Conservation (phyloP, 2,797 vertebrate genomes). For the Denticeps clupeoides region DNA sequence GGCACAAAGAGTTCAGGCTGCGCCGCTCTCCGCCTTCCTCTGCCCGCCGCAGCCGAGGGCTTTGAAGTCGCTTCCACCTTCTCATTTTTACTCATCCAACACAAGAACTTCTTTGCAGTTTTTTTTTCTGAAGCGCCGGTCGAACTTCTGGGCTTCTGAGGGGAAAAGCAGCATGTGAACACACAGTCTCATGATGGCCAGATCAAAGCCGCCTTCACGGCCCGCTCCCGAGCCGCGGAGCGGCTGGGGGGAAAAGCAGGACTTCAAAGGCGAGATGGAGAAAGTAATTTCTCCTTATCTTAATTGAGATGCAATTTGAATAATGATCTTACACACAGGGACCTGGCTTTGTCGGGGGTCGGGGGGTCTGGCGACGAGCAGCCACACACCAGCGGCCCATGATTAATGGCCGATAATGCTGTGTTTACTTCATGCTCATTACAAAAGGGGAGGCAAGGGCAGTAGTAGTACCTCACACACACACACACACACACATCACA, state of each 20-base stretch:
- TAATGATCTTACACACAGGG: slow-evolving; percentile 71
- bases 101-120: slow-evolving; percentile 28
- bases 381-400: slow-evolving; percentile 44
- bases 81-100: slow-evolving; percentile 10
- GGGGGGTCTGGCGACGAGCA: no score
- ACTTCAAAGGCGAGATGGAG: slow-evolving; percentile 66
- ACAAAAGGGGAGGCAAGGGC: slow-evolving; percentile 39
- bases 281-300: slow-evolving; percentile 74
- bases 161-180: no score
- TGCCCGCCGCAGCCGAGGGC: no score
- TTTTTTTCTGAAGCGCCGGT: no score
- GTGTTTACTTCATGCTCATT: slow-evolving; percentile 61
- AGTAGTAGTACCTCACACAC: slow-evolving; percentile 46
- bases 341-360: slow-evolving; percentile 36
- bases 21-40: slow-evolving; percentile 12
- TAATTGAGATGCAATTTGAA: slow-evolving; percentile 70
- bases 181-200: no score
- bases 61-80: neutral
- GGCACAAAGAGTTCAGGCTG: slow-evolving; percentile 32
- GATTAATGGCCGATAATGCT: slow-evolving; percentile 64
- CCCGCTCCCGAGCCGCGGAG: slow-evolving; percentile 42
- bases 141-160: no score
- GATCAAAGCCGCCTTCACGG: slow-evolving; percentile 20
- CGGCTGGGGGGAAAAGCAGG: slow-evolving; percentile 49
- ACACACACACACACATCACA: slow-evolving; percentile 33